phyloP scores from a whole-genome alignment of 2,888 invertebrate species.

The Ectropis crepuscularia region DNA sequence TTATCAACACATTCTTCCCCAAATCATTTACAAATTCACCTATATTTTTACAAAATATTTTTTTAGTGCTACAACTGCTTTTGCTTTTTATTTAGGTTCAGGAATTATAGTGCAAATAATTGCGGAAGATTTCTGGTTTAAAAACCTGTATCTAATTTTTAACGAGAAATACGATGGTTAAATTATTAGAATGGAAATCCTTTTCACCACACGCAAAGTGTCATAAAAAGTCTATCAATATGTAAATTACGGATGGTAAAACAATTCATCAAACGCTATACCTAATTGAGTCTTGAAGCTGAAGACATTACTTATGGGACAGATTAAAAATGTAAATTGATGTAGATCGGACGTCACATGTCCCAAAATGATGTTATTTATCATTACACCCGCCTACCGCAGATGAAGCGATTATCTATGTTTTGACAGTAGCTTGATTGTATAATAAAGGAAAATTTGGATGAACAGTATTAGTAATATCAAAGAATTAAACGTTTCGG shows the following conservation, averaged over 20 bases:
- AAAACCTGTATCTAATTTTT: too few relatives aligned
- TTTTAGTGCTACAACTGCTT: too few relatives aligned
- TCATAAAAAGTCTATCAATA: slow-evolving; percentile 3
- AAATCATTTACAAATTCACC: neutral
- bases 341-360: slow-evolving; percentile 6
- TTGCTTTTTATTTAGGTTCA: too few relatives aligned
- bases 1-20: slow-evolving; percentile 11
- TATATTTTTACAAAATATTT: too few relatives aligned
- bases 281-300: neutral
- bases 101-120: too few relatives aligned
- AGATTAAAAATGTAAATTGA: slow-evolving; percentile 19
- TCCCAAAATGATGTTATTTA: neutral
- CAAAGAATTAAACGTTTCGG: slow-evolving; percentile 3
- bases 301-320: slow-evolving; percentile 5
- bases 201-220: neutral
- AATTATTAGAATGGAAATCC: too few relatives aligned
- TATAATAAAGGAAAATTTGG: slow-evolving; percentile 11
- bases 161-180: too few relatives aligned
- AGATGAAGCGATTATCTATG: slow-evolving; percentile 1
- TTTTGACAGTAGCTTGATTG: slow-evolving; percentile 3
- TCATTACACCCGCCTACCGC: neutral
- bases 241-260: slow-evolving; percentile 5
- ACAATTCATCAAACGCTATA: slow-evolving; percentile 5
- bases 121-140: too few relatives aligned
- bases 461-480: slow-evolving; percentile 1